These are phyloP conservation scores for Folsomia manolachei DNA, from an alignment of 2,888 invertebrate species.

Conservation along the genomic window DNA sequence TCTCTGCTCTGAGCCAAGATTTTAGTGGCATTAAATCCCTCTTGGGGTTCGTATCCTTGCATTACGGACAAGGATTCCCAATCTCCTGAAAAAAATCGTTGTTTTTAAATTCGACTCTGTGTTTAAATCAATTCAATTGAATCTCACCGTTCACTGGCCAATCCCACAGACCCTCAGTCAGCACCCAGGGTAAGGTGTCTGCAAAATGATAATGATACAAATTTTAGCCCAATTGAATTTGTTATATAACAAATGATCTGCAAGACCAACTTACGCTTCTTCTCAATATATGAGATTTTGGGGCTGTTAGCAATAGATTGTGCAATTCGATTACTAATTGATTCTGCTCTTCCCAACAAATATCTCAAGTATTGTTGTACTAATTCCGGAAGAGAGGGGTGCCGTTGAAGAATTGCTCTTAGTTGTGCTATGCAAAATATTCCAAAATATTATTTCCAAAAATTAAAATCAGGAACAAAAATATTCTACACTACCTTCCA, in stretches of 20 bases:
- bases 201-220: neutral
- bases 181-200: constrained; percentile 41
- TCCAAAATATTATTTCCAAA: too few species aligned
- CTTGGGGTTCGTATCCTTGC: constrained; percentile 16
- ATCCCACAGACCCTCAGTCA: constrained; percentile 36
- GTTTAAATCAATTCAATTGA: neutral
- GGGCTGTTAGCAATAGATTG: neutral
- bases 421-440: constrained; percentile 10
- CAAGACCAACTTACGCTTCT: too few species aligned
- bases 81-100: neutral
- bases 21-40: constrained; percentile 13
- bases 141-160: constrained; percentile 20
- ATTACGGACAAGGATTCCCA: constrained; percentile 31
- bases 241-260: too few species aligned
- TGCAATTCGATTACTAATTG: constrained; percentile 27
- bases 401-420: neutral
- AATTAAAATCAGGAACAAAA: neutral
- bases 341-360: constrained; percentile 18
- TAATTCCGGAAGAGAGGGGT: constrained; percentile 23
- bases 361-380: constrained; percentile 22
- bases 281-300: constrained; percentile 12
- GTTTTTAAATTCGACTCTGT: too few species aligned
- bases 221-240: too few species aligned
- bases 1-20: constrained; percentile 27
- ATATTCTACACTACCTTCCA: constrained; percentile 28